phyloP scores from a whole-genome alignment of 2,113 vertebrate genomes.

The Passerina amoena region DNA sequence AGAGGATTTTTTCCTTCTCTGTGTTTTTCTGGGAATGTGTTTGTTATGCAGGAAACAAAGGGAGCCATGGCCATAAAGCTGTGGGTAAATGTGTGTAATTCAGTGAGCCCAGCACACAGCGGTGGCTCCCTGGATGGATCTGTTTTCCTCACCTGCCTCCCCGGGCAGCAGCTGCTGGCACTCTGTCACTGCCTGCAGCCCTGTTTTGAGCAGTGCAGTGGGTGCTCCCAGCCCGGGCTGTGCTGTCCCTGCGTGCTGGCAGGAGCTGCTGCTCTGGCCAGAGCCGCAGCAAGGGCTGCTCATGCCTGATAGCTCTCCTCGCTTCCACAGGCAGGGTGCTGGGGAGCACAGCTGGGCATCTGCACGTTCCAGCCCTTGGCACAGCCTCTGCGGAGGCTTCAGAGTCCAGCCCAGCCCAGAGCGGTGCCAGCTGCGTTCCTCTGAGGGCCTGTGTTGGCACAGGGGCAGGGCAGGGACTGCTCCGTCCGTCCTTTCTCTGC shows the following conservation, averaged over 20 bases:
- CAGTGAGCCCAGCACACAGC: not conserved
- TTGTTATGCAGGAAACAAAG: not conserved
- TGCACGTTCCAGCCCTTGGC: not conserved
- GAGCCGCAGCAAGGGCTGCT: not conserved
- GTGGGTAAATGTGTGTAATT: not conserved
- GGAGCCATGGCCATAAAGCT: not conserved
- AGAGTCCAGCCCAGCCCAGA: not conserved
- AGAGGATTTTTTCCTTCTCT: not conserved
- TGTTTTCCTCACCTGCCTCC: not conserved
- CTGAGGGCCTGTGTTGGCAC: rapidly evolving
- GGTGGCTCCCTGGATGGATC: rapidly evolving
- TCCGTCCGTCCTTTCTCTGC: not conserved
- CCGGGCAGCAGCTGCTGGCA: rapidly evolving
- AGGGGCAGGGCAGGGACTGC: not conserved
- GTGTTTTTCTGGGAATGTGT: not conserved
- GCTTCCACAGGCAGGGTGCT: not conserved
- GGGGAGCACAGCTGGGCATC: not conserved
- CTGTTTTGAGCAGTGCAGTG: rapidly evolving
- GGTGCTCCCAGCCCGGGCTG: not conserved
- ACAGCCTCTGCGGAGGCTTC: too few relatives aligned
- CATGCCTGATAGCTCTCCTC: rapidly evolving
- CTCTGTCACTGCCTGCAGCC: rapidly evolving
- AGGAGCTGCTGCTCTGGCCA: not conserved
- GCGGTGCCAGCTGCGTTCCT: rapidly evolving
- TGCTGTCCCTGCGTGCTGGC: not conserved